Conservation (phyloP, 2,797 vertebrate genomes). For the Carcharodon carcharias region DNA sequence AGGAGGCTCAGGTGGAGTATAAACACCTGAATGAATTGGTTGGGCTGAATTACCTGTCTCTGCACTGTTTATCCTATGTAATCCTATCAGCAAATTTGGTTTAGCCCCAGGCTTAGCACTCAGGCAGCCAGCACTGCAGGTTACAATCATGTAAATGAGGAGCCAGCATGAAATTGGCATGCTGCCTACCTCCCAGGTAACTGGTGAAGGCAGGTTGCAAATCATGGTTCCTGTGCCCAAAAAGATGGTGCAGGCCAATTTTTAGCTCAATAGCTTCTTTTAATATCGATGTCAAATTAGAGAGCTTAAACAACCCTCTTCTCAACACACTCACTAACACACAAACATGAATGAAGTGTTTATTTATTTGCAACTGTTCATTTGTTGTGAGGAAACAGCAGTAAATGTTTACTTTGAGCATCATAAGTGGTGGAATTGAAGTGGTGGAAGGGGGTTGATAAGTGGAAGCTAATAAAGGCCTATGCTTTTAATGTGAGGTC, state of each 20-base stretch:
- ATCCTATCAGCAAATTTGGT: not conserved
- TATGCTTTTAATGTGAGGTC: too few species aligned
- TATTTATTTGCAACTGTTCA: not conserved
- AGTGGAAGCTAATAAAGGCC: too few species aligned
- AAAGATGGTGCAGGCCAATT: too few species aligned
- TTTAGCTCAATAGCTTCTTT: not conserved
- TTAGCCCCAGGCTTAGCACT: not conserved
- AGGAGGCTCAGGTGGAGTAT: not conserved
- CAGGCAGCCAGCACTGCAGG: not conserved
- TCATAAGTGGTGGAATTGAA: too few species aligned
- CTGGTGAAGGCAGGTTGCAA: too few species aligned
- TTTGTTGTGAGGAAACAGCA: not conserved
- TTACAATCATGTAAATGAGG: not conserved
- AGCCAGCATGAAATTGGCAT: not conserved
- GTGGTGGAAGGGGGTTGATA: too few species aligned
- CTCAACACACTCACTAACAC: not conserved
- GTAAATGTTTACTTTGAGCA: not conserved
- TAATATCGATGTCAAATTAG: not conserved
- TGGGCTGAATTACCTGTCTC: not conserved
- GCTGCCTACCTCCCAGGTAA: not conserved
- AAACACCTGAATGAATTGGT: not conserved
- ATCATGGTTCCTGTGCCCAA: too few species aligned
- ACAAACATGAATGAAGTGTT: not conserved
- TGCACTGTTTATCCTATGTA: not conserved
- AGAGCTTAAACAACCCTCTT: too few species aligned